Evolutionary conservation across 2,888 invertebrate genomes (phyloP).

Genomic region (Ethmia dodecea): DNA sequence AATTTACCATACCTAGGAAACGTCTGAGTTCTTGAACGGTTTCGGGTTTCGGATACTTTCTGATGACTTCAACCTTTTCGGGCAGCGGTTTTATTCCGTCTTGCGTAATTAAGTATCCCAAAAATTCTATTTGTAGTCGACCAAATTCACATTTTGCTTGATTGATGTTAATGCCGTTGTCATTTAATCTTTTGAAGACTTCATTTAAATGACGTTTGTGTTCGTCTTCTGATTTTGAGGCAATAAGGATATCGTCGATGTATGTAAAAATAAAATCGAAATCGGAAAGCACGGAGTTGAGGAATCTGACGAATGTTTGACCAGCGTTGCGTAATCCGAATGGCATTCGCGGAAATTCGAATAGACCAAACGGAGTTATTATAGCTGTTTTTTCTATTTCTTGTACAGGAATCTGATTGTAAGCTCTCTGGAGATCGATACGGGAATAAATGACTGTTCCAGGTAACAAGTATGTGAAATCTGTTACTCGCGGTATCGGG

Average conservation of each 20-base stretch:
- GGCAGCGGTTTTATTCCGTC: no score
- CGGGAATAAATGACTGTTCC: constrained; percentile 24
- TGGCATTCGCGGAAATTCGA: constrained; percentile 29
- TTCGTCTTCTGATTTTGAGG: constrained; percentile 11
- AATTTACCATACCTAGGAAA: no score
- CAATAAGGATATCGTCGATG: constrained; percentile 32
- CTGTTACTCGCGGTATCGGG: constrained; percentile 27
- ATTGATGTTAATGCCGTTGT: no score
- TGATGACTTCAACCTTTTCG: no score
- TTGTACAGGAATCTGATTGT: constrained; percentile 32
- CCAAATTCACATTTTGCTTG: no score
- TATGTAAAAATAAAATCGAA: constrained; percentile 17
- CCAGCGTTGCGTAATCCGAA: constrained; percentile 32
- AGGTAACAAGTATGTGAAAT: constrained; percentile 19
- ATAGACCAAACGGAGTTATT: constrained; percentile 33
- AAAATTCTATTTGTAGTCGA: no score
- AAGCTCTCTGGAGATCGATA: constrained; percentile 35
- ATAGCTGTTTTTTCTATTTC: constrained; percentile 43
- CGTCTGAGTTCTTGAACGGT: no score
- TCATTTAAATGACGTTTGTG: constrained; percentile 13
- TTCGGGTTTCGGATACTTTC: no score
- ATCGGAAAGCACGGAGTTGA: constrained; percentile 9
- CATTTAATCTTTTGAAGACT: no score
- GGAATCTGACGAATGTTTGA: constrained; percentile 28
- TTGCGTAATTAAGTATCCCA: no score